Evolutionary conservation across 2,113 vertebrate species (phyloP), one percentile per base, ranked within the genome.

Genomic region (Serilophus lunatus): DNA sequence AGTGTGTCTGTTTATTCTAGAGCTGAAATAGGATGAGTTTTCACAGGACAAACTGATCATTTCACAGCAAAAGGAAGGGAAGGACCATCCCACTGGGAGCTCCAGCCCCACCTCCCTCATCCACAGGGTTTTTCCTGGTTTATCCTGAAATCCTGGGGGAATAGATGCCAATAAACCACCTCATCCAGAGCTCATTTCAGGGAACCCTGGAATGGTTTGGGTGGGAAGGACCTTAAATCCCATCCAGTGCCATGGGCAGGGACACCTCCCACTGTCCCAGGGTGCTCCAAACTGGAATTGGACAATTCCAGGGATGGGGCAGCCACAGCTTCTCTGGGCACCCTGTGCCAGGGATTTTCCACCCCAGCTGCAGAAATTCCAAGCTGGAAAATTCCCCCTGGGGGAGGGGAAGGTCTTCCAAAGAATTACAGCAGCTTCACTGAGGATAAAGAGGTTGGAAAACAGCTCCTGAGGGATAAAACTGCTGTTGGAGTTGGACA

Each of bases 11-110:
- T 33, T 81, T 86, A 3, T 45, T 74, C 49, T 17, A 70, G 47
- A 18, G 36, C 4, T n/a, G 40, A 29, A 11, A 49, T 15, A 23
- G 0, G 7, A 26, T 1, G 13, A n/a, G 51, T 33, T 76, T 64
- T 14, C 68, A 38, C 20, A 45, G 35, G 7, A 22, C 22, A 47
- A 54, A 57, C 0, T 9, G 15, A 66, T 40, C 1, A 0, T 6
- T 57, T 31, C 36, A 10, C 31, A 16, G 44, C 8, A 70, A 12
- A 31, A 68, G 53, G 36, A 17, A 15, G 1, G 11, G 40, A 40
- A 38, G 64, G 33, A n/a, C 4, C 4, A 2, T 2, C 9, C 64
- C 29, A 8, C 0, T 4, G 0, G 4, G 18, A 78, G 53, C 19
- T 36, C 42, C 29, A 20, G 33, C 18, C 25, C 31, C 35, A 44